These are phyloP conservation scores for Tetrao urogallus DNA, from an alignment of 2,113 vertebrate species.

Conservation along the genomic window DNA sequence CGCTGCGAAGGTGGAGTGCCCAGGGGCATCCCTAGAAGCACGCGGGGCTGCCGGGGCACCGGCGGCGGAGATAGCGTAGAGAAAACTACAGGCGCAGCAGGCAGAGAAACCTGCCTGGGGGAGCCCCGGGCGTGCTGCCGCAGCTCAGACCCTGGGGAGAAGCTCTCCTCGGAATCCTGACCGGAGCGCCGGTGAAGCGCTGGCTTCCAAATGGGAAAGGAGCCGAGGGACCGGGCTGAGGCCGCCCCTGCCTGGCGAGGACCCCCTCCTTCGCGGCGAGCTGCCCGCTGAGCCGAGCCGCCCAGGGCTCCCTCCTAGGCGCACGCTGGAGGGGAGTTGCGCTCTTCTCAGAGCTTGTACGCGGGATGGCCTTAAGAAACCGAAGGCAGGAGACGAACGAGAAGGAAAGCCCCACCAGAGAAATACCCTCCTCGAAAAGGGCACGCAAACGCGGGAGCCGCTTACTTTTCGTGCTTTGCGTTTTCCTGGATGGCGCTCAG, in stretches of 20 bases:
- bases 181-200: not conserved
- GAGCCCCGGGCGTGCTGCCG: not conserved
- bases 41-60: not conserved
- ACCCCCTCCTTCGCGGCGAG: not conserved
- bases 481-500: constrained; percentile 84
- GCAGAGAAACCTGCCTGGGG: not conserved
- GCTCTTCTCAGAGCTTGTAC: not conserved
- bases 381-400: not conserved
- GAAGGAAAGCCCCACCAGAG: not conserved
- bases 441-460: not conserved
- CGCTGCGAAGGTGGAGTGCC: not conserved
- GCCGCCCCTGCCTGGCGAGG: not conserved
- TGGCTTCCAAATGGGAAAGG: not conserved
- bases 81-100: not conserved
- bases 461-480: constrained; percentile 86
- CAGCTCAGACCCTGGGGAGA: not conserved
- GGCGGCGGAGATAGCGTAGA: not conserved
- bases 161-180: not conserved
- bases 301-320: not conserved
- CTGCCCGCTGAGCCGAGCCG: not conserved
- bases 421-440: not conserved
- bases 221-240: not conserved
- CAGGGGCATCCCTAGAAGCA: not conserved
- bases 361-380: not conserved
- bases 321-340: not conserved